Evolutionary conservation across 2,888 invertebrate species (phyloP).

Genomic region (Pardosa pseudoannulata): DNA sequence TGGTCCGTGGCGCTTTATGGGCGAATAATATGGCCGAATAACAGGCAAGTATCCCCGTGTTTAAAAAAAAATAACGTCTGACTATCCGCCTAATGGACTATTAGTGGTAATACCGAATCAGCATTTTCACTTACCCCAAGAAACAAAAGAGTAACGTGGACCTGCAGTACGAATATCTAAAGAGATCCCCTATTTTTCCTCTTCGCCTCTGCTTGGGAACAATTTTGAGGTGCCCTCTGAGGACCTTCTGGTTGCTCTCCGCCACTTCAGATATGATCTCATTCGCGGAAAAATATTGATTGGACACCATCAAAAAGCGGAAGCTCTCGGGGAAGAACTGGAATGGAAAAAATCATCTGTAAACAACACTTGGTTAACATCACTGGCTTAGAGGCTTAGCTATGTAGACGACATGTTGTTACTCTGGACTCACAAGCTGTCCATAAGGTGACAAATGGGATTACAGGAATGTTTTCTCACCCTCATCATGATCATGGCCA

Average conservation of each 20-base stretch:
- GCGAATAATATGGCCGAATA: too few relatives aligned
- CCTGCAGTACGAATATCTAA: not conserved
- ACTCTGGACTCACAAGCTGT: too few relatives aligned
- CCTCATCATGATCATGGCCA: slow-evolving; percentile 50
- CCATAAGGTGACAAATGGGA: too few relatives aligned
- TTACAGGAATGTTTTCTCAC: not conserved
- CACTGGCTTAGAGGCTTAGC: too few relatives aligned
- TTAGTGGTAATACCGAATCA: too few relatives aligned
- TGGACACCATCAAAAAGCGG: slow-evolving; percentile 27
- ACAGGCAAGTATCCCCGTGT: too few relatives aligned
- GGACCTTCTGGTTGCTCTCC: not conserved
- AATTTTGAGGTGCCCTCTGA: slow-evolving; percentile 14
- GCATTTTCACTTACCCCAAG: slow-evolving; percentile 35
- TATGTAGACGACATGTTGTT: too few relatives aligned
- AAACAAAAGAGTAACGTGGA: slow-evolving; percentile 32
- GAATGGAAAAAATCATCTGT: too few relatives aligned
- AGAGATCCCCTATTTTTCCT: not conserved
- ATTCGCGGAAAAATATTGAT: slow-evolving; percentile 22
- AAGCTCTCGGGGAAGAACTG: slow-evolving; percentile 58
- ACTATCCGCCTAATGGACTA: too few relatives aligned
- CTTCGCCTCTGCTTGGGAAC: not conserved
- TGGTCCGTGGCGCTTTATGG: too few relatives aligned
- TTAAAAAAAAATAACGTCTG: too few relatives aligned
- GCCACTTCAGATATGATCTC: slow-evolving; percentile 27
- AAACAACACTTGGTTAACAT: too few relatives aligned